These are phyloP conservation scores for Struthio camelus DNA, from an alignment of 2,113 vertebrate genomes.

Conservation along the genomic window DNA sequence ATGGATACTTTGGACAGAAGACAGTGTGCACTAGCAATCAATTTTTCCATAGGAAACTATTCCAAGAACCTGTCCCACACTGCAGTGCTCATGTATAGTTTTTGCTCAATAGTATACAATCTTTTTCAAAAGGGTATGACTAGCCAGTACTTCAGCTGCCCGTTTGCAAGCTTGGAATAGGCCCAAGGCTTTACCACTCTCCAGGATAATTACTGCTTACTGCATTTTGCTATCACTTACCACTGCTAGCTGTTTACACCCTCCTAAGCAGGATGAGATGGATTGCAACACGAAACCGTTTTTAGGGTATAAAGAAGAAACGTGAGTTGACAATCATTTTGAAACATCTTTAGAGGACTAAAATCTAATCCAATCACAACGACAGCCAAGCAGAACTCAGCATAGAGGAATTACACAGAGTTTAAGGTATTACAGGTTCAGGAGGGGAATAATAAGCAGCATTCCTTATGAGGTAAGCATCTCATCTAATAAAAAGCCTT, in stretches of 20 bases:
- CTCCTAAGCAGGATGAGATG: background rate
- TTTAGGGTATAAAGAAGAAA: background rate
- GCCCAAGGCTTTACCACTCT: background rate
- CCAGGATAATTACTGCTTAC: background rate
- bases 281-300: background rate
- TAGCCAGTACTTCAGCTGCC: background rate
- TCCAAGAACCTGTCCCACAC: slow-evolving; percentile 67
- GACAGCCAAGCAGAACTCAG: background rate
- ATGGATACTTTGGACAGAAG: slow-evolving; percentile 66
- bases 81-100: slow-evolving; percentile 12
- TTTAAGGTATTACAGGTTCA: background rate
- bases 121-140: slow-evolving; percentile 14
- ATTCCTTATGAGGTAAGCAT: background rate
- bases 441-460: background rate
- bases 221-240: slow-evolving; percentile 1
- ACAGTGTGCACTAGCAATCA: slow-evolving; percentile 51
- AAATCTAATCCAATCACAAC: background rate
- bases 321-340: background rate
- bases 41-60: slow-evolving; percentile 59
- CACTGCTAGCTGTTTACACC: background rate
- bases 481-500: fast-evolving
- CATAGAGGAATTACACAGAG: background rate
- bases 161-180: background rate
- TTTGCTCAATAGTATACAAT: slow-evolving; percentile 16
- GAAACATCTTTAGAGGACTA: background rate